These are phyloP conservation scores for Stramonita haemastoma DNA, from an alignment of 2,888 invertebrate species.

Conservation along the genomic window DNA sequence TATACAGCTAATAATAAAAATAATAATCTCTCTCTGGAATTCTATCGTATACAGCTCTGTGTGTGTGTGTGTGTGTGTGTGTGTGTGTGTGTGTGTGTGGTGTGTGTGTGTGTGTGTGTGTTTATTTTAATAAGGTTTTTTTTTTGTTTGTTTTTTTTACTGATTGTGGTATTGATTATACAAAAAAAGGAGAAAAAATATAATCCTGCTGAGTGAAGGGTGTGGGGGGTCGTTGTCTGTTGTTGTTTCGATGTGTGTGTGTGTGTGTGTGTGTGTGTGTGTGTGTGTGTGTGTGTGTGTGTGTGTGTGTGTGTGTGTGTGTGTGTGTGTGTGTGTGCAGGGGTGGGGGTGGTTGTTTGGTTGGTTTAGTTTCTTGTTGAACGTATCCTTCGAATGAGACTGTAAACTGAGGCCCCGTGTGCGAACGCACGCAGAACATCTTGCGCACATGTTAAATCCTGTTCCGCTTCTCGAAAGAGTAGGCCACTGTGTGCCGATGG, in stretches of 20 bases:
- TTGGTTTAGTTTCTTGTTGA: not conserved
- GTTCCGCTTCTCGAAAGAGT: too few species aligned
- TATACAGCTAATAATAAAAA: too few species aligned
- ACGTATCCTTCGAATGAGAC: too few species aligned
- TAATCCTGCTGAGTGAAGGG: not conserved
- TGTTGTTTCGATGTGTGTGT: not conserved
- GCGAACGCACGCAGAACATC: too few species aligned
- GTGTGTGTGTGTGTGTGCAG: constrained; percentile 3
- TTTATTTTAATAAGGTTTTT: not conserved
- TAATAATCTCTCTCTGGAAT: too few species aligned
- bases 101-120: not conserved
- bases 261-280: constrained; percentile 13
- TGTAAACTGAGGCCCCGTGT: too few species aligned
- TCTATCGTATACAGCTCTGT: too few species aligned
- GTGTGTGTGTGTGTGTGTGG: constrained; percentile 14
- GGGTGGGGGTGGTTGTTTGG: not conserved
- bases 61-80: not conserved
- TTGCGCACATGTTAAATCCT: too few species aligned
- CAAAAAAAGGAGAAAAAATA: not conserved
- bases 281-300: constrained; percentile 20
- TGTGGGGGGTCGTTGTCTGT: not conserved
- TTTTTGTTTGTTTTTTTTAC: not conserved
- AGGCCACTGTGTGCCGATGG: too few species aligned
- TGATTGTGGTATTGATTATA: not conserved
- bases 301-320: constrained; percentile 17